Conservation (phyloP, 2,888 invertebrate species). For the Flexamia atlantica region DNA sequence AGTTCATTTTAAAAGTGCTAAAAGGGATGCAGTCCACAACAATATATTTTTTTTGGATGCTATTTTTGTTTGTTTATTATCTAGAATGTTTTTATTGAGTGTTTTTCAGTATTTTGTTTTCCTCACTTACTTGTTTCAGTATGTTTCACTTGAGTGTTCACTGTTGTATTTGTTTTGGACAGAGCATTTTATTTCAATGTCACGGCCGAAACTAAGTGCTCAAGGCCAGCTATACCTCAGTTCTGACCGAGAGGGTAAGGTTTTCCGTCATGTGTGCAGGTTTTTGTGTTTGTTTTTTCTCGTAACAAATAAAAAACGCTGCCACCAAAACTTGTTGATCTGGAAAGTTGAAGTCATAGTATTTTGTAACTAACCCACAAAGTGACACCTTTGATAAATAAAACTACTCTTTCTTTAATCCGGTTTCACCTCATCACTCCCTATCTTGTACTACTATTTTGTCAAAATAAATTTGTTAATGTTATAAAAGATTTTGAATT, state of each 20-base stretch:
- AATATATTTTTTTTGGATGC: not conserved
- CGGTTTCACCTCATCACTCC: too few species aligned
- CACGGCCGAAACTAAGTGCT: conserved; percentile 86
- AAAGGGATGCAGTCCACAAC: conserved; percentile 22
- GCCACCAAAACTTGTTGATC: conserved; percentile 44
- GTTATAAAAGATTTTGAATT: too few species aligned
- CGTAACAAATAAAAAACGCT: conserved; percentile 47
- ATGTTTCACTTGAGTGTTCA: conserved; percentile 4
- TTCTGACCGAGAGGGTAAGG: conserved; percentile 91
- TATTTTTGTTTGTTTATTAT: not conserved
- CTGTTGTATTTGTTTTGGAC: conserved; percentile 64
- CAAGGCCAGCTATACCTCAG: conserved; percentile 90
- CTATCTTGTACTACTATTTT: too few species aligned
- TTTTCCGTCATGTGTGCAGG: not conserved
- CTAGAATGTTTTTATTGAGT: conserved; percentile 58
- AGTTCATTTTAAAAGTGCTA: too few species aligned
- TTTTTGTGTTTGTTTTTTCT: conserved; percentile 59
- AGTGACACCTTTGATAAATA: not conserved
- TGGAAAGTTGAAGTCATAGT: not conserved
- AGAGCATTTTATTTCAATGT: conserved; percentile 82
- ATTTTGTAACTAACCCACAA: too few species aligned
- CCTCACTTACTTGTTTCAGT: conserved; percentile 49
- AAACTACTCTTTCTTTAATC: too few species aligned
- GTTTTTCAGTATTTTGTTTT: conserved; percentile 45
- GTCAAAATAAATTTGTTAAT: too few species aligned